Base-by-base conservation (phyloP, 2,113 vertebrate genomes). In the Percina caprodes region DNA sequence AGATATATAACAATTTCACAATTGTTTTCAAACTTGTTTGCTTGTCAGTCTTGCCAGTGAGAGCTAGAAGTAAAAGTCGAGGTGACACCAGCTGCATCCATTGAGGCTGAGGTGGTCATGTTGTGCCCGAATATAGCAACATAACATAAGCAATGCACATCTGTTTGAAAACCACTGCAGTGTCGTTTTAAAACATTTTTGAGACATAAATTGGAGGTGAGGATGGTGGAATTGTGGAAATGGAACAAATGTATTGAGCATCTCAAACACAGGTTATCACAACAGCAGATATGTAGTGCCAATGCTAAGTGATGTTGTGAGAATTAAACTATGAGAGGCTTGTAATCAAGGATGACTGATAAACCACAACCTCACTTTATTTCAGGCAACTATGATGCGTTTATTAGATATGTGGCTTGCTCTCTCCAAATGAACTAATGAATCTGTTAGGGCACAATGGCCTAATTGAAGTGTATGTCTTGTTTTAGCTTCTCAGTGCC, bases 271-370 rank as follows among this genome's bases (percentile, higher is more conserved):
- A 74, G 21, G 72, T 67, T 30, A 69, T 62, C 35, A 24, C 23
- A 78, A 56, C 11, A 42, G 55, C 18, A 62, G 26, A 21, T 24
- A 14, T 54, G 14, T 13, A 18, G 51, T 56, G 30, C 55, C 55
- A 51, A 58, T 30, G 59, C 13, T 21, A 59, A 55, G 61, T 33
- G 42, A 52, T 55, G 2, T 26, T 23, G 15, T 68, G 73, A 67
- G 46, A 60, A 24, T 35, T n/a, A 48, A 51, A 51, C 19, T n/a
- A 66, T 55, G 8, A 55, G 13, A 52, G 59, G 56, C 23, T 67
- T 65, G 23, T 72, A 63, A 63, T 76, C 9, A 51, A 24, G 60
- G 46, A 18, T 83, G 67, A 79, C 21, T 33, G 71, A 75, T 72
- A n/a, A 79, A 72, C 56, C 58, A 65, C 71, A 66, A 35, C 0